Conservation (phyloP, 37 sponge, comb jelly and placozoan species). For the Ephydatia muelleri region DNA sequence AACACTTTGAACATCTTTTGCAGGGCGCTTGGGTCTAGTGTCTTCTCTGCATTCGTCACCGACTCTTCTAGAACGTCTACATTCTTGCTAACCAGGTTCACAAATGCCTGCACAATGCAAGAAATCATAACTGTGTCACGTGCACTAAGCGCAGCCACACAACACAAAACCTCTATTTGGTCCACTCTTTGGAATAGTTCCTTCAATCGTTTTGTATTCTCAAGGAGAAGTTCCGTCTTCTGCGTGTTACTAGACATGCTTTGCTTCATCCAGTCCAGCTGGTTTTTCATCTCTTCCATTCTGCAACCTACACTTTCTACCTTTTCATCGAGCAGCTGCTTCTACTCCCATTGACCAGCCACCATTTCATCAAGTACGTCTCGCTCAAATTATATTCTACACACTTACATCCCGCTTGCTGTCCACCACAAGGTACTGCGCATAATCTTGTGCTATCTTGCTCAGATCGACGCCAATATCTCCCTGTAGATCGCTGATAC, state of each 20-base stretch:
- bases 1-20: conserved; percentile 60
- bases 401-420: conserved; percentile 63
- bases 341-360: conserved; percentile 11
- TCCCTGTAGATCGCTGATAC: conserved; percentile 3
- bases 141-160: not conserved
- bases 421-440: conserved; percentile 61
- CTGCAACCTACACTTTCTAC: conserved; percentile 48
- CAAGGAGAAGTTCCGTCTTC: conserved; percentile 44
- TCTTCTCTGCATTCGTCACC: conserved; percentile 56
- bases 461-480: conserved; percentile 37
- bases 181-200: conserved; percentile 63
- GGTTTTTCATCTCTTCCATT: conserved; percentile 76
- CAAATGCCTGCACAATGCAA: conserved; percentile 48
- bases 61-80: conserved; percentile 62
- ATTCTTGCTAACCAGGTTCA: conserved; percentile 38
- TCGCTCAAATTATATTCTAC: not conserved
- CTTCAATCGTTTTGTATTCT: conserved; percentile 39
- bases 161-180: conserved; percentile 59
- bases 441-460: conserved; percentile 49
- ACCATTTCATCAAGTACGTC: not conserved
- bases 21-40: conserved; percentile 67
- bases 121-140: not conserved
- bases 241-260: conserved; percentile 58
- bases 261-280: conserved; percentile 68
- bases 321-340: conserved; percentile 25